phyloP scores from a whole-genome alignment of 2,888 invertebrate genomes.

The Plutella xylostella region DNA sequence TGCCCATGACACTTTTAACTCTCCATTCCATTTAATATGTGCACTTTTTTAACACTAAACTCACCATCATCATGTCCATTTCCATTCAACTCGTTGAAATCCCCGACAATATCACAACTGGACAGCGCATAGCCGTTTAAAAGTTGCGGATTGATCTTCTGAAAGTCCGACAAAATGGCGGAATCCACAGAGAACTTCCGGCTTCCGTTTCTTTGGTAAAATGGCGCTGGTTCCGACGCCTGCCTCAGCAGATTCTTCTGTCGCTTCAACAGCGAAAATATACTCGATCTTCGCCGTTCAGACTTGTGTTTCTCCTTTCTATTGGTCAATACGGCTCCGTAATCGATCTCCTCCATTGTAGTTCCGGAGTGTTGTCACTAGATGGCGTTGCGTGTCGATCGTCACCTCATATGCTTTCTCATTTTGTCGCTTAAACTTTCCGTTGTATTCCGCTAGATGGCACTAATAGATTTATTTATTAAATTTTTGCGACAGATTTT shows the following conservation, averaged over 20 bases:
- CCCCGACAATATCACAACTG: background rate
- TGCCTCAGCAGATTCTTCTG: slow-evolving; percentile 49
- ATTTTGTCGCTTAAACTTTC: background rate
- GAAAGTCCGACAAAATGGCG: slow-evolving; percentile 40
- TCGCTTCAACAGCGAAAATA: slow-evolving; percentile 42
- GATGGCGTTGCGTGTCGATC: background rate
- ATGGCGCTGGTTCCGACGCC: slow-evolving; percentile 37
- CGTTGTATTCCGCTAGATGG: too few relatives aligned
- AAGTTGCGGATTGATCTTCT: slow-evolving; percentile 25
- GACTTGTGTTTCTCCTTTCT: slow-evolving; percentile 35
- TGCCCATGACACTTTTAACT: too few relatives aligned
- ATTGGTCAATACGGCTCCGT: slow-evolving; percentile 26
- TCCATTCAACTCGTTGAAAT: background rate
- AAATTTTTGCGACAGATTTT: too few relatives aligned
- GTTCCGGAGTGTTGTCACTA: too few relatives aligned
- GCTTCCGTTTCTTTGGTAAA: slow-evolving; percentile 21
- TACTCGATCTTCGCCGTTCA: slow-evolving; percentile 42
- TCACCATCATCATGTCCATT: background rate
- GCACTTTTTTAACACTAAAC: too few relatives aligned
- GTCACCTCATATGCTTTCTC: background rate
- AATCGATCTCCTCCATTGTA: too few relatives aligned
- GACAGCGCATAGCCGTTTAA: slow-evolving; percentile 17
- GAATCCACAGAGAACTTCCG: slow-evolving; percentile 52
- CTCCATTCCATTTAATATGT: too few relatives aligned
- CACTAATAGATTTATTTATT: too few relatives aligned